These are phyloP conservation scores for Homalodisca vitripennis DNA, from an alignment of 1,140 invertebrate genomes.

Conservation along the genomic window DNA sequence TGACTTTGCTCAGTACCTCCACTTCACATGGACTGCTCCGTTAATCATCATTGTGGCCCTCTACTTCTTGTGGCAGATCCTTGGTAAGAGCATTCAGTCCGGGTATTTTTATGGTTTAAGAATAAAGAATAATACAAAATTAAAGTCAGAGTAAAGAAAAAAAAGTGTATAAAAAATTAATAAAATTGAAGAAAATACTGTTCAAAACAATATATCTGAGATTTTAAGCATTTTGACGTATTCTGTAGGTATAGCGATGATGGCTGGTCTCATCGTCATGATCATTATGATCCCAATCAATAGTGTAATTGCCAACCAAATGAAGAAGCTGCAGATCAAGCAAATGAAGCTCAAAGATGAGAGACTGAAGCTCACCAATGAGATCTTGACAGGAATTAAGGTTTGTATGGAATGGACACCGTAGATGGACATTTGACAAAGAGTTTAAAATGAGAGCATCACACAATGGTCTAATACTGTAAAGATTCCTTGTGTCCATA, in stretches of 20 bases:
- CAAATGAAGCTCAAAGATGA: conserved; percentile 54
- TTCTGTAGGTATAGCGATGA: conserved; percentile 54
- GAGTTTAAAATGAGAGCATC: too few species aligned
- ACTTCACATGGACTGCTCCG: too few species aligned
- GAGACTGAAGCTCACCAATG: conserved; percentile 57
- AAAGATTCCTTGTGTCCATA: not conserved
- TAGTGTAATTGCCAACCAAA: conserved; percentile 52
- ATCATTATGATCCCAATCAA: conserved; percentile 56
- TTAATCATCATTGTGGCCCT: conserved; percentile 85
- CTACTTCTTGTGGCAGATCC: conserved; percentile 87
- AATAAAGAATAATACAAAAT: too few species aligned
- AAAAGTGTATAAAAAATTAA: too few species aligned
- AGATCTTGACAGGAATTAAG: conserved; percentile 60
- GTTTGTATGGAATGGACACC: too few species aligned
- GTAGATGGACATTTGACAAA: too few species aligned
- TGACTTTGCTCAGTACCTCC: conserved; percentile 85
- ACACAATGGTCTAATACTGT: too few species aligned
- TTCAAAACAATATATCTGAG: too few species aligned
- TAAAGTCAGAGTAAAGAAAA: too few species aligned
- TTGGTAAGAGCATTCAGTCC: conserved; percentile 49
- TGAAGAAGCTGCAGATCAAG: conserved; percentile 46
- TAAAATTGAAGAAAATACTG: too few species aligned
- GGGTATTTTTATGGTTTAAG: too few species aligned
- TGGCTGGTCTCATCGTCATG: conserved; percentile 60
- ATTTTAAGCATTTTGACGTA: not conserved